Base-by-base conservation (phyloP, 2,113 vertebrate genomes). In the Dicentrarchus labrax region DNA sequence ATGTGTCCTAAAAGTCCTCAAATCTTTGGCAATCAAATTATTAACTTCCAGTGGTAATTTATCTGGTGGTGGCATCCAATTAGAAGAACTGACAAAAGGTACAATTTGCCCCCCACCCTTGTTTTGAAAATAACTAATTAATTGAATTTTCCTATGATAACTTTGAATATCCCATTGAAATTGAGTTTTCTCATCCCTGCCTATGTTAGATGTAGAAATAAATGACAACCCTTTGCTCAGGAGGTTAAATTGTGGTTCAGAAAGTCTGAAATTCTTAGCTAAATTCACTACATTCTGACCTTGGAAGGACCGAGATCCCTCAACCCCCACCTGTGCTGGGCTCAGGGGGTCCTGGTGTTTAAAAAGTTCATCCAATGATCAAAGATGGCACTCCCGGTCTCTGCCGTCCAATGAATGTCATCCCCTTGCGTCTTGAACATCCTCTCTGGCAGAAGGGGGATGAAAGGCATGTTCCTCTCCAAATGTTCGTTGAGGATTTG, bases 51-150 rank as follows among this genome's bases (percentile, higher is more conserved):
- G 6, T 3, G 19, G 51, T 7, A 53, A 8, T 2, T 8, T 3
- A 2, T 21, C 1, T 2, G 21, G 4, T 21, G 51, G 51, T 2
- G 51, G 51, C 21, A 17, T 53, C 51, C 51, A 53, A 19, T 6
- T 21, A 1, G 51, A 53, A 2, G 51, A 6, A 8, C 51, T 17
- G 0, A 9, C 21, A 3, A 53, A 53, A 21, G 51, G 51, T 53
- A 21, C 2, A 0, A 2, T 21, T 8, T 21, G 1, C 8, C 4
- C 12, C 9, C 2, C 2, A 1, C 4, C 3, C 7, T 17, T 7
- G 2, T 53, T 8, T 4, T 10, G 15, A 21, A 3, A 53, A 21
- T 53, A 53, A 9, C 12, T 9, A 8, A 19, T 19, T 6, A 50
- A 17, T 50, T 50, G 16, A 3, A 53, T 53, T 21, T 21, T 19